A percentile compares a stretch with the other conserved stretches of the same genome.
Conservation (phyloP, 2,797 vertebrate genomes). For the Intellagama lesueurii region DNA sequence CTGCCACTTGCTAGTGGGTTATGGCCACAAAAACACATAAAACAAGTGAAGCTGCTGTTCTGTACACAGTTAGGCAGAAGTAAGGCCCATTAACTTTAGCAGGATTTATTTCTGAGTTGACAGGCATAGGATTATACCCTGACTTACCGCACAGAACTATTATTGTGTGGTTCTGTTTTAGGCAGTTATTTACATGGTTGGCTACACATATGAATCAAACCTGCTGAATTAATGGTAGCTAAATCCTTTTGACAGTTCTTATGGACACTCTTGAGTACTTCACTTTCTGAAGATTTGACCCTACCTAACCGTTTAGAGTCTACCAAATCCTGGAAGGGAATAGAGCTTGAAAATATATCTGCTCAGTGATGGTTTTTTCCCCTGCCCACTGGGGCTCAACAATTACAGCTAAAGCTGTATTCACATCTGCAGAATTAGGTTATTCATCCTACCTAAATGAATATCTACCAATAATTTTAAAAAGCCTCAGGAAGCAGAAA, state of each 20-base stretch:
- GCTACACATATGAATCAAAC: neutral
- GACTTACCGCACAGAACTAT: neutral
- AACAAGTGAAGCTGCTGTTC: no score
- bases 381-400: neutral
- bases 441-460: conserved; percentile 12
- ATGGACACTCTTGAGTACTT: neutral
- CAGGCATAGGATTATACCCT: neutral
- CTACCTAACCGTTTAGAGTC: neutral
- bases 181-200: neutral
- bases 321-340: neutral
- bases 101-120: neutral
- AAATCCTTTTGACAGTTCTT: neutral
- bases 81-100: neutral
- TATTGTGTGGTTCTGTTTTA: conserved; percentile 5
- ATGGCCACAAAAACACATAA: neutral
- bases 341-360: conserved; percentile 2
- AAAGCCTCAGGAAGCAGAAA: neutral
- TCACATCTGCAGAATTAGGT: neutral
- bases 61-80: neutral
- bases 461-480: neutral
- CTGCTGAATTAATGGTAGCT: neutral
- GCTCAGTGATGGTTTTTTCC: neutral
- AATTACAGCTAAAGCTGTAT: conserved; percentile 6
- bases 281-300: neutral
- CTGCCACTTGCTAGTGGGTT: neutral